These are phyloP conservation scores for Portunus trituberculatus DNA, from an alignment of 1,140 invertebrate species.

Conservation along the genomic window DNA sequence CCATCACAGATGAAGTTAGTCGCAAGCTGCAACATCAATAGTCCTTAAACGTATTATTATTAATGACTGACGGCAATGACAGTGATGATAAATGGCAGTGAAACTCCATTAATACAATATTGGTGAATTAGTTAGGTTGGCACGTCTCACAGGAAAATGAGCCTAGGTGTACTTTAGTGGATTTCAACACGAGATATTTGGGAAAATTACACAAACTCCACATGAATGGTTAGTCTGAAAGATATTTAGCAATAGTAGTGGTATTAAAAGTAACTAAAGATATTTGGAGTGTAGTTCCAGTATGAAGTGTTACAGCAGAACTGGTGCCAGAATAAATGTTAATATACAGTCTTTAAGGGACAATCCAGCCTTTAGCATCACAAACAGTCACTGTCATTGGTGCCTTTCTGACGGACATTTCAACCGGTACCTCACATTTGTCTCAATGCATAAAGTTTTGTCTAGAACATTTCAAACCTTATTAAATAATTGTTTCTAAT, in stretches of 20 bases:
- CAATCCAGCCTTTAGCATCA: not conserved
- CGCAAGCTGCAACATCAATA: constrained; percentile 12
- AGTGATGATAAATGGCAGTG: not conserved
- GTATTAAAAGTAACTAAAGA: not conserved
- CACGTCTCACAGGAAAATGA: not conserved
- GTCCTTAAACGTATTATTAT: not conserved
- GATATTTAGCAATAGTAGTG: not conserved
- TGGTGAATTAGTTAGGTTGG: not conserved
- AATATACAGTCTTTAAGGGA: not conserved
- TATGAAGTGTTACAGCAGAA: no score
- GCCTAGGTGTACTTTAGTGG: not conserved
- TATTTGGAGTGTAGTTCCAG: not conserved
- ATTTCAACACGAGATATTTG: not conserved
- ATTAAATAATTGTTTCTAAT: not conserved
- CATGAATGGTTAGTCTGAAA: not conserved
- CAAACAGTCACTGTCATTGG: not conserved
- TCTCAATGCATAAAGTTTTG: no score
- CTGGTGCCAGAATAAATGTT: no score
- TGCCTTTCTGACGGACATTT: no score
- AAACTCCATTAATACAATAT: not conserved
- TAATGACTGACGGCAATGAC: not conserved
- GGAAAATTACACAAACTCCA: not conserved
- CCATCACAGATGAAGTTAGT: not conserved
- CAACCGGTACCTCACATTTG: no score
- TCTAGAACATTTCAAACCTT: no score